Percentiles rank a stretch among this genome's conserved stretches.
phyloP scores from a whole-genome alignment of 1,140 invertebrate genomes.

The Drosophila fuyamai region DNA sequence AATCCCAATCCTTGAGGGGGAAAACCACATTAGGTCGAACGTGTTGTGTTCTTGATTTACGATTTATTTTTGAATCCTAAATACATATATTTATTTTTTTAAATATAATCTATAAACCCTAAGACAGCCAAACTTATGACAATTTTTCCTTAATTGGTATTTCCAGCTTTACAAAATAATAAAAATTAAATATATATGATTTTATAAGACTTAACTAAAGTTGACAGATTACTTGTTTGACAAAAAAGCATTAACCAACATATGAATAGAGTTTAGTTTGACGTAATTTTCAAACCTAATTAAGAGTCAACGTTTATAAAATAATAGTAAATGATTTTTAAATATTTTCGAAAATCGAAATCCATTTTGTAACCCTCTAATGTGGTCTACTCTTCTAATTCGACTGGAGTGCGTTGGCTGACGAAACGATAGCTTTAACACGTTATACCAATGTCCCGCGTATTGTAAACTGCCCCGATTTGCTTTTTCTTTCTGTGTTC shows the following conservation, averaged over 20 bases:
- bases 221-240: background rate
- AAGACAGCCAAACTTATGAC: no score
- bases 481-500: constrained; percentile 53
- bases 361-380: background rate
- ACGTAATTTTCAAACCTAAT: no score
- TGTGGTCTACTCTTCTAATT: constrained; percentile 3
- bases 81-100: background rate
- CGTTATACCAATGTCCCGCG: constrained; percentile 74
- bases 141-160: no score
- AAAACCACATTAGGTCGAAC: background rate
- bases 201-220: no score
- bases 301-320: no score
- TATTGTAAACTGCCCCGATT: constrained; percentile 71
- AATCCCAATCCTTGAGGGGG: constrained; percentile 7
- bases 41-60: background rate
- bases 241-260: no score
- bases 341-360: background rate
- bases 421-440: constrained; percentile 74
- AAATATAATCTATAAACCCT: no score
- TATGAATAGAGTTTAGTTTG: no score
- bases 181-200: no score
- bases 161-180: no score
- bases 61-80: background rate
- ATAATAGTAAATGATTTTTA: background rate
- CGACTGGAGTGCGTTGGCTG: constrained; percentile 51